Evolutionary conservation across 2,113 vertebrate genomes (phyloP), one percentile per base, ranked within the genome.

Genomic region (Labeo catla): DNA sequence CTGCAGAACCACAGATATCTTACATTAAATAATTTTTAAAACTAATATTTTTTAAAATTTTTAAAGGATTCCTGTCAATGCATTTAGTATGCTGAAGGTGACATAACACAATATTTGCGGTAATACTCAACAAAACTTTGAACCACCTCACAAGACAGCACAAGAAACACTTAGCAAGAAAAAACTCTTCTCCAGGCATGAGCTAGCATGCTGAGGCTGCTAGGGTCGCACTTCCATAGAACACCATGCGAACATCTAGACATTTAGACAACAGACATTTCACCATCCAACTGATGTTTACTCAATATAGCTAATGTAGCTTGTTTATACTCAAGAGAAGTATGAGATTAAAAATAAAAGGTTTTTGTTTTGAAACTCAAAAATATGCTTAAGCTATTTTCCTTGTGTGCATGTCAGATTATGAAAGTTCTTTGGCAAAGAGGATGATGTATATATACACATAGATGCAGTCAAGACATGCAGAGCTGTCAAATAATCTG

Each of bases 181-280:
- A 43, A 13, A 65, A 47, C 85, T 34, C 81, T 87, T 83, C 28
- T 47, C 73, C 79, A 84, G 90, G 91, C 93, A 91, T 90, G 92
- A 90, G 81, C 78, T 39, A 88, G 87, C 89, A 86, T 73, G 89
- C 89, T 88, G 76, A 77, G 23, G 34, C 57, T 65, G 34, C 54
- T 73, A 52, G 36, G 12, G 7, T 49, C 6, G 21, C 5, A 1
- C 72, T 49, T 65, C 12, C 8, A 65, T 49, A 49, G 39, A 9
- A 65, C 78, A 43, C 34, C 43, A 23, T n/a, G 36, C 6, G 34
- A 59, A 79, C 16, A 52, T 76, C 73, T 52, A 78, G 36, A 59
- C 21, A 63, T 45, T 23, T 43, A 79, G 28, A 73, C 43, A 74
- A 74, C 72, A 74, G 16, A 59, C 5, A 63, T 79, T 72, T 63